Conservation (phyloP, 2,888 invertebrate species). For the Papilio gigon region DNA sequence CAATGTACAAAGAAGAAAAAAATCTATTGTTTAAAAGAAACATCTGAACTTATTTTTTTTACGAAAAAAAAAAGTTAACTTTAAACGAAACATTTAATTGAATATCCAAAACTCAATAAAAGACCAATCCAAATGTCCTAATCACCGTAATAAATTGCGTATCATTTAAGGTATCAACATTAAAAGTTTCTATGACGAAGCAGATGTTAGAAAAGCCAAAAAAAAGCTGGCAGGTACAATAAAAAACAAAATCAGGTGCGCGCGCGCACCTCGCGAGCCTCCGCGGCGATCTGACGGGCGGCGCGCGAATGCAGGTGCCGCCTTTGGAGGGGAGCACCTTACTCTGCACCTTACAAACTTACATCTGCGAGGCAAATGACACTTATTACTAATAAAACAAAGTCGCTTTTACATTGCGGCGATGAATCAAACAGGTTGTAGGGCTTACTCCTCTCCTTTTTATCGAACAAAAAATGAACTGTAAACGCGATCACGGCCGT, state of each 20-base stretch:
- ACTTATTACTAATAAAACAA: conserved; percentile 46
- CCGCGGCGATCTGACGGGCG: conserved; percentile 75
- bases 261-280: conserved; percentile 62
- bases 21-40: too few relatives aligned
- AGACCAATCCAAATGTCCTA: conserved; percentile 22
- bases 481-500: conserved; percentile 83
- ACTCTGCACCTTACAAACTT: conserved; percentile 76
- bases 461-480: conserved; percentile 83
- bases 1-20: too few relatives aligned
- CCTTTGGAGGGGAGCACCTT: conserved; percentile 81
- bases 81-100: neutral
- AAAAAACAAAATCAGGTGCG: conserved; percentile 63
- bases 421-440: conserved; percentile 56
- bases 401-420: conserved; percentile 43
- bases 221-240: conserved; percentile 62
- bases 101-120: neutral
- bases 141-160: conserved; percentile 40
- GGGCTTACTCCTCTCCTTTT: conserved; percentile 83
- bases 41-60: too few relatives aligned
- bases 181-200: conserved; percentile 45
- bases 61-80: too few relatives aligned
- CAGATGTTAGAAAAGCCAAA: conserved; percentile 52
- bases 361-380: conserved; percentile 43
- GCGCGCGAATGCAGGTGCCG: conserved; percentile 78
- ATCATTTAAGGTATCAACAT: conserved; percentile 36